phyloP scores from a whole-genome alignment of 1,140 invertebrate species.

The Gryllus bimaculatus region DNA sequence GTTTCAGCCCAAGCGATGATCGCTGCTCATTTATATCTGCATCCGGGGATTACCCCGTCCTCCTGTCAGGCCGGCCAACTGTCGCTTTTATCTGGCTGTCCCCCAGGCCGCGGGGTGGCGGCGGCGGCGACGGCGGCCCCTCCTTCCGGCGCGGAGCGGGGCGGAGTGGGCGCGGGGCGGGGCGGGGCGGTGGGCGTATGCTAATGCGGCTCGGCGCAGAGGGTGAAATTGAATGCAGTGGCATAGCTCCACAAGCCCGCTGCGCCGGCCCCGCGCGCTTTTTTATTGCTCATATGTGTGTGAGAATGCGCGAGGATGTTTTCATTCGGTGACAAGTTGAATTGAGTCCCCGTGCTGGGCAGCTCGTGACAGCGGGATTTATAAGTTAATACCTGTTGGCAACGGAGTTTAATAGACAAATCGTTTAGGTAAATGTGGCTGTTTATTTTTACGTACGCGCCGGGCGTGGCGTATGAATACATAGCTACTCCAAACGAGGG shows the following conservation, averaged over 20 bases:
- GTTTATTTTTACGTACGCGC: neutral
- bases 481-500: neutral
- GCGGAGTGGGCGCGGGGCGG: too few relatives aligned
- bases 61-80: neutral
- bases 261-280: neutral
- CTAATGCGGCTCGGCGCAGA: neutral
- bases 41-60: neutral
- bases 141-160: too few relatives aligned
- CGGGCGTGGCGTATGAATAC: neutral
- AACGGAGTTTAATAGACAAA: neutral
- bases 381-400: slow-evolving; percentile 4
- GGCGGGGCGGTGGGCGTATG: neutral
- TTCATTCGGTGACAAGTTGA: neutral
- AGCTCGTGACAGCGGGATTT: neutral
- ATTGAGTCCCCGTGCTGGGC: neutral
- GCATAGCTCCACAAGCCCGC: neutral
- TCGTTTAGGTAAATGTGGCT: slow-evolving; percentile 4
- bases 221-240: neutral
- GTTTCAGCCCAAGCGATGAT: neutral
- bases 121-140: too few relatives aligned
- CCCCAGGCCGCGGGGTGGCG: too few relatives aligned
- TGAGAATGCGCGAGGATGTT: neutral
- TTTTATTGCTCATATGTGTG: slow-evolving; percentile 1
- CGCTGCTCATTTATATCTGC: slow-evolving; percentile 3
- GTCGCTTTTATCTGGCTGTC: neutral